Conservation (phyloP, 2,888 invertebrate species). For the Corbicula japonica region DNA sequence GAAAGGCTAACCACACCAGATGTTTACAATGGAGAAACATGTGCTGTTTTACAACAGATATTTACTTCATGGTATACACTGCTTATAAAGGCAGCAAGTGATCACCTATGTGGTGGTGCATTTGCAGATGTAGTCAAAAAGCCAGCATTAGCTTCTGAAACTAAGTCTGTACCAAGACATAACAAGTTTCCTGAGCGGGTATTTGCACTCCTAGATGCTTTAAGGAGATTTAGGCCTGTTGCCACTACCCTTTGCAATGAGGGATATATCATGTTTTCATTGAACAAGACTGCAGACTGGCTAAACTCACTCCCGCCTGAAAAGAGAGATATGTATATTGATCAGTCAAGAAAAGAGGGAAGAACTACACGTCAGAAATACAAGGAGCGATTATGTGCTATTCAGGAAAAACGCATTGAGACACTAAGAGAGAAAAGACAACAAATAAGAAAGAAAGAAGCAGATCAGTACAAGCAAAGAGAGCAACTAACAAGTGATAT, state of each 20-base stretch:
- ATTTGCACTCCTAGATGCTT: constrained; percentile 48
- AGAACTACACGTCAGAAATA: constrained; percentile 22
- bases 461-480: constrained; percentile 8
- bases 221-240: constrained; percentile 35
- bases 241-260: constrained; percentile 46
- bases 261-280: constrained; percentile 30
- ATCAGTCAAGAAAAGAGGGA: constrained; percentile 33
- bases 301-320: constrained; percentile 16
- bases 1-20: constrained; percentile 12
- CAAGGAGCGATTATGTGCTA: constrained; percentile 10
- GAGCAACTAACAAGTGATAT: constrained; percentile 25
- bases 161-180: constrained; percentile 31
- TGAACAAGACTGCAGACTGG: constrained; percentile 42
- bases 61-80: constrained; percentile 19
- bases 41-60: constrained; percentile 5
- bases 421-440: constrained; percentile 24
- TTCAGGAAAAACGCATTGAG: constrained; percentile 9
- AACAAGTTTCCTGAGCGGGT: constrained; percentile 45
- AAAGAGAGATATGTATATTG: constrained; percentile 15
- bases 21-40: constrained; percentile 5
- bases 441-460: constrained; percentile 27
- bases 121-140: constrained; percentile 14
- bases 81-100: constrained; percentile 21
- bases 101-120: constrained; percentile 30
- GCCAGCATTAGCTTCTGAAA: constrained; percentile 12